phyloP scores from a whole-genome alignment of 2,797 vertebrate genomes.

The Neopelma chrysocephalum region DNA sequence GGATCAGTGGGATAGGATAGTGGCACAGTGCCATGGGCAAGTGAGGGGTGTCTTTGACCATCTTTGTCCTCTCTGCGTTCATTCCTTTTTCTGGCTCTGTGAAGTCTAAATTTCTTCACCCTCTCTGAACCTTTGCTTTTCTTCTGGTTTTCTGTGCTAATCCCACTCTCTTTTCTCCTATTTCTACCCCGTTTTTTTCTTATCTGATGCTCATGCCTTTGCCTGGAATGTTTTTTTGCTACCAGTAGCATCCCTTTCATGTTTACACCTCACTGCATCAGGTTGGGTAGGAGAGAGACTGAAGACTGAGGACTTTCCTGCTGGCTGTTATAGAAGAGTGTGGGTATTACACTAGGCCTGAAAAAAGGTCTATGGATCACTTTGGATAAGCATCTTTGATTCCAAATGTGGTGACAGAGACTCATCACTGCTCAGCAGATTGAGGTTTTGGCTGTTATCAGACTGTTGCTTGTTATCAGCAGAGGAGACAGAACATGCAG shows the following conservation, averaged over 20 bases:
- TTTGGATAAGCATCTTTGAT: not conserved
- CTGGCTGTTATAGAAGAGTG: not conserved
- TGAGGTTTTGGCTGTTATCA: not conserved
- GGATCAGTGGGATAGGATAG: not conserved
- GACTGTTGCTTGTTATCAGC: not conserved
- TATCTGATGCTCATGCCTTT: not conserved
- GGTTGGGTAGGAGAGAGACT: not conserved
- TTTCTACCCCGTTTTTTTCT: not conserved
- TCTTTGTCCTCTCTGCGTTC: not conserved
- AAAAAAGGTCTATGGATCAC: not conserved
- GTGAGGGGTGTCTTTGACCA: not conserved
- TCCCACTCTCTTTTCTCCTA: not conserved
- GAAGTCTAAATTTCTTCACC: not conserved
- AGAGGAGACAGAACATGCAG: not conserved
- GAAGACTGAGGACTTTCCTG: not conserved
- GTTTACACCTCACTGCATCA: not conserved
- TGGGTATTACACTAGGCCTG: not conserved
- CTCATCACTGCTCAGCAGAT: not conserved
- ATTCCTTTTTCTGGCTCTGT: not conserved
- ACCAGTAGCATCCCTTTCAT: not conserved
- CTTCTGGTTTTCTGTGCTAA: not conserved
- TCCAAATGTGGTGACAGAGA: not conserved
- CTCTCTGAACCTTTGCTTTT: not conserved
- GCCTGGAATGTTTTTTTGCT: not conserved
- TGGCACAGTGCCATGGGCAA: not conserved